Conservation (phyloP, 2,888 invertebrate species). For the Archips xylosteana region DNA sequence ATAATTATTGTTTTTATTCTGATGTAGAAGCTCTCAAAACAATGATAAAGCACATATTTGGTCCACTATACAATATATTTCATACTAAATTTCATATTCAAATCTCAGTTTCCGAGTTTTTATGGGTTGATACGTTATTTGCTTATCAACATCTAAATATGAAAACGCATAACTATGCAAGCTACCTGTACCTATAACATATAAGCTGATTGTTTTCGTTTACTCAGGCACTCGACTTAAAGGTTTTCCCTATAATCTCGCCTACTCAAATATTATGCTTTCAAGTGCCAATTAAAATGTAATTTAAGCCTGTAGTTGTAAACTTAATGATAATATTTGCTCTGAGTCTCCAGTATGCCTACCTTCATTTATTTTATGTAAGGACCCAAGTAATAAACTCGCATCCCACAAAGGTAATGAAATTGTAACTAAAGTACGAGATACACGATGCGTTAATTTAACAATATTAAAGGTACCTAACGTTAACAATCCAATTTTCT, state of each 20-base stretch:
- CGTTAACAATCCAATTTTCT: too few relatives aligned
- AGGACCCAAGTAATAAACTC: constrained; percentile 9
- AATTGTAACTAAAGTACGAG: not conserved
- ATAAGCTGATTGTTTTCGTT: constrained; percentile 2
- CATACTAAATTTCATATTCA: too few relatives aligned
- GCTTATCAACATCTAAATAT: too few relatives aligned
- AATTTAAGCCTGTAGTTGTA: constrained; percentile 30
- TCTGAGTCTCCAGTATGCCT: constrained; percentile 9
- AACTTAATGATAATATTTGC: constrained; percentile 29
- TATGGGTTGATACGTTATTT: too few relatives aligned
- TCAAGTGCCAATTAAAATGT: constrained; percentile 41
- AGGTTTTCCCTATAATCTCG: constrained; percentile 23
- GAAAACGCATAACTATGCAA: not conserved
- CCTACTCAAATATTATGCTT: constrained; percentile 24
- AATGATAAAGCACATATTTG: too few relatives aligned
- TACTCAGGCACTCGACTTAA: constrained; percentile 21
- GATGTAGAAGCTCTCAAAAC: too few relatives aligned
- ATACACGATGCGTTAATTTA: too few relatives aligned
- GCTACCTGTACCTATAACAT: not conserved
- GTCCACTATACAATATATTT: too few relatives aligned
- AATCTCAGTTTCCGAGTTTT: too few relatives aligned
- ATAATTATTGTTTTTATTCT: not conserved
- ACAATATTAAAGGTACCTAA: too few relatives aligned
- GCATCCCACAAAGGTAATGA: not conserved
- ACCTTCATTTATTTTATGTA: constrained; percentile 17